phyloP scores from a whole-genome alignment of 2,888 invertebrate species.

The Oscheius onirici region DNA sequence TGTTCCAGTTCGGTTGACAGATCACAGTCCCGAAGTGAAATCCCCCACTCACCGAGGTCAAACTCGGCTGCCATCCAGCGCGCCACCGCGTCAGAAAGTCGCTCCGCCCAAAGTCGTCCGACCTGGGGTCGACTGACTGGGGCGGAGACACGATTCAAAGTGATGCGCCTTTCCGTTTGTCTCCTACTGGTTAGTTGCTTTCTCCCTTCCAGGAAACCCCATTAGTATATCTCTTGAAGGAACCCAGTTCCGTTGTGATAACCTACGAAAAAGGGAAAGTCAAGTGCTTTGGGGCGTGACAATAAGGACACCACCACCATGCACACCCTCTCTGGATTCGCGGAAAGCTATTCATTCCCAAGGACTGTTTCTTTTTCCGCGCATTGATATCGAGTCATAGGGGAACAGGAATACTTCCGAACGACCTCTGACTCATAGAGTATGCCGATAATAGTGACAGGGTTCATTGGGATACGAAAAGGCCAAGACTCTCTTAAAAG shows the following conservation, averaged over 20 bases:
- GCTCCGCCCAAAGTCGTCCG: constrained; percentile 26
- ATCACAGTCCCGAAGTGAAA: no score
- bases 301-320: not conserved
- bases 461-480: no score
- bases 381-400: not conserved
- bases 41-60: not conserved
- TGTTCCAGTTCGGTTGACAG: no score
- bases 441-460: not conserved
- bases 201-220: constrained; percentile 15
- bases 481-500: not conserved
- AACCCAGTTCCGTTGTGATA: no score
- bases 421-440: not conserved
- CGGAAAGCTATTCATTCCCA: constrained; percentile 5
- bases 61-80: not conserved
- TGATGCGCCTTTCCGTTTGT: constrained; percentile 32
- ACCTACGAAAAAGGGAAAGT: not conserved
- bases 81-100: not conserved
- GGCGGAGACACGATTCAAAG: constrained; percentile 27
- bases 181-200: constrained; percentile 31
- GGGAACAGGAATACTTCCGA: constrained; percentile 9
- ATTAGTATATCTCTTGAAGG: no score
- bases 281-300: no score
- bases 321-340: not conserved
- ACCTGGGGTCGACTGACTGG: constrained; percentile 27
- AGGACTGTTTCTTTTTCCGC: constrained; percentile 12